Evolutionary conservation across 2,113 vertebrate genomes (phyloP), one percentile per base, ranked within the genome.

Genomic region (Nanorana parkeri): DNA sequence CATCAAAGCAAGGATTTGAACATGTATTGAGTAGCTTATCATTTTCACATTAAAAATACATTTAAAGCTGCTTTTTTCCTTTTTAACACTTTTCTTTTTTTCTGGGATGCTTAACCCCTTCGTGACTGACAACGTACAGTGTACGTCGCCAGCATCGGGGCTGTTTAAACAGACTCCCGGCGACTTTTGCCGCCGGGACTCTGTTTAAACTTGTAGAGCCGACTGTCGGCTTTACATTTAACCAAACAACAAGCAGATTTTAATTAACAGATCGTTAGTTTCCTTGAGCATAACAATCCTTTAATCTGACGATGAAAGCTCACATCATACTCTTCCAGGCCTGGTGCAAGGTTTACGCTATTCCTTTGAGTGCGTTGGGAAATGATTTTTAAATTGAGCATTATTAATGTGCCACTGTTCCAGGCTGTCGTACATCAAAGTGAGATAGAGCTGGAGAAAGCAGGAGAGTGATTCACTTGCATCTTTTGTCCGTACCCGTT

Each of bases 341-440:
- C 20, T 19, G 69, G 19, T 29, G 56, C 47, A 81, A 72, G 68
- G 68, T 68, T 64, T 64, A 21, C 19, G 7, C 21, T 61, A 71
- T 80, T 80, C 66, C 78, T 71, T 23, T n/a, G 55, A 80, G 78
- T 80, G 78, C 17, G 15, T 58, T 51, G 19, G 68, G 68, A 81
- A 81, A 72, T 51, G 23, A 72, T 80, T 72, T 80, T 64, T 72
- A 81, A 72, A 72, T 81, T 81, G 78, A 72, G 78, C 68, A 54
- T 81, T 81, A 81, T 81, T 72, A 81, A 81, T 72, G 78, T 81
- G 56, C 78, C 51, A 23, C 68, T 72, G 78, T 64, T 81, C 56
- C 19, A 20, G 51, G 68, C 68, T 73, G 78, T 65, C 78, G 65
- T 64, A 71, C 55, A 81, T 81, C 78, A 81, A 71, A 71, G 78